A percentile compares a stretch with the other conserved stretches of the same genome.
Conservation (phyloP, 2,888 invertebrate species). For the Neuroscelio doddi region DNA sequence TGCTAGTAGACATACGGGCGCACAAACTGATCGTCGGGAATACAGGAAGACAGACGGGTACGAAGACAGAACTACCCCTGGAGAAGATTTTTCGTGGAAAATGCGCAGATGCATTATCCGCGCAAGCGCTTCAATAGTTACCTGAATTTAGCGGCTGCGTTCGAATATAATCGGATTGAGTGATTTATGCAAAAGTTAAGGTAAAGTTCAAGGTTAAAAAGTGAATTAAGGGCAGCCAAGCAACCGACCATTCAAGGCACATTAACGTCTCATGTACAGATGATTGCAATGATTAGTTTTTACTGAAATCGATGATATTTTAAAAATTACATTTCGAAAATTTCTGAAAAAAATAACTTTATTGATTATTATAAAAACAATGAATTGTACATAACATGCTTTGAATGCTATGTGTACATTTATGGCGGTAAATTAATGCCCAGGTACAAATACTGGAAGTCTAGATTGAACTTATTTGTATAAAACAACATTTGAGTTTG, state of each 20-base stretch:
- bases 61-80: conserved; percentile 57
- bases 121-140: conserved; percentile 44
- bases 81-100: conserved; percentile 55
- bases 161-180: conserved; percentile 8
- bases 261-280: too few species aligned
- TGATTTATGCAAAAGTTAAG: conserved; percentile 18
- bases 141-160: conserved; percentile 1
- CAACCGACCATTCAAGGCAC: too few species aligned
- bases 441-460: not conserved
- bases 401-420: not conserved
- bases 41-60: conserved; percentile 43
- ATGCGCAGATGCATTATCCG: conserved; percentile 58
- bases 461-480: not conserved
- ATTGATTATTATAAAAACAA: too few species aligned
- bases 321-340: too few species aligned
- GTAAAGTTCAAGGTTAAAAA: conserved; percentile 37
- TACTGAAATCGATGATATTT: too few species aligned
- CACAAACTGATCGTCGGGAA: not conserved
- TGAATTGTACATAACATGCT: too few species aligned
- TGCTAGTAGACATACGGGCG: not conserved
- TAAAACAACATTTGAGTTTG: not conserved
- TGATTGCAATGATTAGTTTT: too few species aligned
- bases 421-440: not conserved
- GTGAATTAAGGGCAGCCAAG: conserved; percentile 1
- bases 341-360: too few species aligned